These are phyloP conservation scores for Proctacanthus coquilletti DNA, from an alignment of 1,140 invertebrate species.

Conservation along the genomic window DNA sequence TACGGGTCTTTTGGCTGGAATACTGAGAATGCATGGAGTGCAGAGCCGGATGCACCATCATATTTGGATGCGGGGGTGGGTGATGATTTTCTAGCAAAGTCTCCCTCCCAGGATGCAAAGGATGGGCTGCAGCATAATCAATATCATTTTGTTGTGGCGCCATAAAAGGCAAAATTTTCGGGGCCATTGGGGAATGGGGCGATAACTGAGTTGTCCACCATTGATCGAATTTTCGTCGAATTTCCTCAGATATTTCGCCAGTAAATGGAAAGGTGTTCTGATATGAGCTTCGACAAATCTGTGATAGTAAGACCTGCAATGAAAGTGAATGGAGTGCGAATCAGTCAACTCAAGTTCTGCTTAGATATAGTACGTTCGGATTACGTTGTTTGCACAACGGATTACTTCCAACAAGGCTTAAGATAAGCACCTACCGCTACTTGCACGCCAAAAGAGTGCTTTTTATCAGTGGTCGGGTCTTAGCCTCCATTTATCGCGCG, in stretches of 20 bases:
- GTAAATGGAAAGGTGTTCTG: slow-evolving; percentile 34
- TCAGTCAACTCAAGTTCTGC: no score
- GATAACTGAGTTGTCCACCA: slow-evolving; percentile 52
- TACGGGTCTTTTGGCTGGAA: slow-evolving; percentile 68
- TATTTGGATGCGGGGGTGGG: slow-evolving; percentile 15
- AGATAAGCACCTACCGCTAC: no score
- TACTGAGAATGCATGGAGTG: slow-evolving; percentile 44
- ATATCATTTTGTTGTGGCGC: slow-evolving; percentile 21
- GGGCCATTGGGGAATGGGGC: slow-evolving; percentile 32
- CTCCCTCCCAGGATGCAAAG: slow-evolving; percentile 2
- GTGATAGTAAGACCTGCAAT: slow-evolving; percentile 55
- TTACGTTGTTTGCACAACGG: no score
- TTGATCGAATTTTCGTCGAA: slow-evolving; percentile 58
- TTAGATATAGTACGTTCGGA: no score
- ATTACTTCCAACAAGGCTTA: no score
- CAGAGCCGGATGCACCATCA: slow-evolving; percentile 45
- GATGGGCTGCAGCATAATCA: slow-evolving; percentile 32
- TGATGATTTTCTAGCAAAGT: slow-evolving; percentile 5
- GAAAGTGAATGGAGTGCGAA: no score
- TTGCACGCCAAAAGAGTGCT: no score
- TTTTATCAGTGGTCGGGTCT: no score
- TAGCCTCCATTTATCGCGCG: no score
- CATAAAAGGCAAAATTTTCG: slow-evolving; percentile 30
- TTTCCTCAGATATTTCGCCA: slow-evolving; percentile 56
- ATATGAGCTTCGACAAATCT: slow-evolving; percentile 53